Evolutionary conservation across 2,113 vertebrate genomes (phyloP), one percentile per base, ranked within the genome.

Genomic region (Pterocles gutturalis): DNA sequence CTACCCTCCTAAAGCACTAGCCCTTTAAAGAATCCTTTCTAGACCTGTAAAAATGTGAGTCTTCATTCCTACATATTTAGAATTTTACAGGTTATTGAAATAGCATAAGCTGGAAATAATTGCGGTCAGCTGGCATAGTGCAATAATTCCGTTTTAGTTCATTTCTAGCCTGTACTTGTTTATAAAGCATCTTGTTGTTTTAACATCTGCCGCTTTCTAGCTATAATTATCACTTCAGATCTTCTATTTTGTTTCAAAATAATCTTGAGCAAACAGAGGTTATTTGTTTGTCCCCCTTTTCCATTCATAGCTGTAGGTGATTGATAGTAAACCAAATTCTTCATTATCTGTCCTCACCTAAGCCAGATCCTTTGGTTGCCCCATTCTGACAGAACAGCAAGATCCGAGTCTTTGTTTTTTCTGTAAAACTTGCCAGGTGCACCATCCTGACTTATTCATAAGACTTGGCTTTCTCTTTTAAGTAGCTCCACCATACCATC

Each of bases 111-210:
- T 87, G 75, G 41, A 84, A 94, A 80, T 93, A 95, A 96, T 69
- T 93, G 54, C 0, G 58, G 85, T 96, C 93, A 94, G 46, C 66
- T 90, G 79, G 41, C 31, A 90, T 61, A 65, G 49, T 80, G 82
- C 54, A 97, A 58, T 83, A 93, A 88, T 90, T 70, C 51, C 21
- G 2, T 46, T 95, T 94, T 86, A 80, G 58, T 83, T 93, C 45
- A 80, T 85, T 91, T 91, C 92, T 90, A 94, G 85, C 46, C 62
- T 90, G n/a, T 58, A 62, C 71, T 93, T 72, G 73, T 88, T 87
- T 93, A 75, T 93, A 87, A 87, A 96, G 62, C 66, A 76, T 91
- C 78, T 93, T 93, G 55, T 90, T 94, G 72, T 91, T 96, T 94
- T 93, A 96, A 90, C 82, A 93, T 95, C 91, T 96, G 91, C 80